These are phyloP conservation scores for Aradophagus sp. DNA, from an alignment of 1,140 invertebrate genomes.

Conservation along the genomic window DNA sequence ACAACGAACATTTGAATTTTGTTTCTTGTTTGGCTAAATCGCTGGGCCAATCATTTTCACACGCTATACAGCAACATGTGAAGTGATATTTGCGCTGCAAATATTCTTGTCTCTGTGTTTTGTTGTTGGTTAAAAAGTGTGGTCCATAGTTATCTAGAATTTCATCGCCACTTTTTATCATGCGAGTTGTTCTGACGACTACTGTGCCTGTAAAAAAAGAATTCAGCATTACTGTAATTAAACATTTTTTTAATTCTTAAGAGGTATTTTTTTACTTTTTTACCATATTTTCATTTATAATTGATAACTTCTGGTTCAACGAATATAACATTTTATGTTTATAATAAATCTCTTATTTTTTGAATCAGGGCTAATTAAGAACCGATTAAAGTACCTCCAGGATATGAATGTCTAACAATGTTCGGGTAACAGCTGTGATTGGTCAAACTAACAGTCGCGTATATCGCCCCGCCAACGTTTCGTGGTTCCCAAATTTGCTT, in stretches of 20 bases:
- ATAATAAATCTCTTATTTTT: no score
- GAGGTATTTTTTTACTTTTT: no score
- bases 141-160: constrained; percentile 80
- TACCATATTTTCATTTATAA: no score
- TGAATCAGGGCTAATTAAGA: no score
- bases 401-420: constrained; percentile 75
- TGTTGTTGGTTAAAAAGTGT: constrained; percentile 73
- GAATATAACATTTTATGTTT: no score
- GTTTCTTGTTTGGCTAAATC: constrained; percentile 3
- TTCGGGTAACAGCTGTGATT: constrained; percentile 80
- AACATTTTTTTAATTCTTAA: no score
- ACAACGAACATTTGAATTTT: constrained; percentile 19
- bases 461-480: constrained; percentile 78
- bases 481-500: constrained; percentile 66
- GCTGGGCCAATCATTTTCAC: constrained; percentile 72
- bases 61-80: constrained; percentile 76
- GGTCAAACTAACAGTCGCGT: constrained; percentile 78
- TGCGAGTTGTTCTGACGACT: constrained; percentile 74
- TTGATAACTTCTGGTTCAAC: no score
- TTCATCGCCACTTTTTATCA: constrained; percentile 75
- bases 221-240: no score
- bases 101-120: constrained; percentile 67
- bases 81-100: constrained; percentile 78
- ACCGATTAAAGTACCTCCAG: no score
- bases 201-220: constrained; percentile 68